Evolutionary conservation across 37 sponge, comb jelly and placozoan species (phyloP).

Genomic region (Beroe forskalii): DNA sequence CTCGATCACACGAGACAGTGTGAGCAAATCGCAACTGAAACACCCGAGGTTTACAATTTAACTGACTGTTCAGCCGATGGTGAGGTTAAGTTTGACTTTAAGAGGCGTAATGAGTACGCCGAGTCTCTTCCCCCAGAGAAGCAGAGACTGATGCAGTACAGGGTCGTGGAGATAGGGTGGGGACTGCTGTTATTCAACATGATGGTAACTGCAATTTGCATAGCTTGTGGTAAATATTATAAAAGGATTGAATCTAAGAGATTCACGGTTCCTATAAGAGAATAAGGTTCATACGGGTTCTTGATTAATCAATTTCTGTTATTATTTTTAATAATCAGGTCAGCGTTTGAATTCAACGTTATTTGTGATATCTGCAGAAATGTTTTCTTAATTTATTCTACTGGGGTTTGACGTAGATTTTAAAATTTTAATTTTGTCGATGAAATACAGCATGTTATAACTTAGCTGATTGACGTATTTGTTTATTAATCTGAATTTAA

Average conservation of each 20-base stretch:
- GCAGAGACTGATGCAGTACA: not conserved
- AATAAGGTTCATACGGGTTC: not conserved
- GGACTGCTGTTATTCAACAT: constrained; percentile 12
- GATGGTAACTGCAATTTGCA: not conserved
- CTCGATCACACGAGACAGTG: not conserved
- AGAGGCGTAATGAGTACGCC: constrained; percentile 31
- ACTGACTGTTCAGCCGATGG: not conserved
- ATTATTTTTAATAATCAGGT: not conserved
- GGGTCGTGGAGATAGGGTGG: not conserved
- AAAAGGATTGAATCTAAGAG: not conserved
- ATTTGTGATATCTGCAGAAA: too few species aligned
- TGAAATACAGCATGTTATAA: too few species aligned
- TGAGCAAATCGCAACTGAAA: not conserved
- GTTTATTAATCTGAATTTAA: too few species aligned
- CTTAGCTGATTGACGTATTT: too few species aligned
- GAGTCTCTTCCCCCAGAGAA: not conserved
- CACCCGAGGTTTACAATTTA: not conserved
- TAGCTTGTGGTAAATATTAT: not conserved
- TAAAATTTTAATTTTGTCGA: too few species aligned
- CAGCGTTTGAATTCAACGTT: not conserved
- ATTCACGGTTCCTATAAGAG: too few species aligned
- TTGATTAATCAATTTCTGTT: not conserved
- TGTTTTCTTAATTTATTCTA: too few species aligned
- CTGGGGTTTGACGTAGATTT: too few species aligned
- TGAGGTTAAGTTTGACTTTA: constrained; percentile 43